phyloP scores from a whole-genome alignment of 2,888 invertebrate species.

The Drosophila paramelanica region DNA sequence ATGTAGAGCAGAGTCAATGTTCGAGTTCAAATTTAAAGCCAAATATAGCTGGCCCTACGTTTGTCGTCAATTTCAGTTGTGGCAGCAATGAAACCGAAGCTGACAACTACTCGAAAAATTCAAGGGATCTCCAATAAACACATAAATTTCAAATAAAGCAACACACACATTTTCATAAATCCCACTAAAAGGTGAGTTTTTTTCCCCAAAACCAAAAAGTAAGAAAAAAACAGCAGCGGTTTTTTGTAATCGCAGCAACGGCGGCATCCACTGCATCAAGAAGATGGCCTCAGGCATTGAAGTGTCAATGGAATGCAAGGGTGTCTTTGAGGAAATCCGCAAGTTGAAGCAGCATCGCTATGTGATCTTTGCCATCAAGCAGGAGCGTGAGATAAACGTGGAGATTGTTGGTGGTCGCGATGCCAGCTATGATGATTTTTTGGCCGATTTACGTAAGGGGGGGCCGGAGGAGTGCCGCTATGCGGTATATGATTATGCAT shows the following conservation, averaged over 20 bases:
- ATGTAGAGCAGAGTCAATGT: neutral
- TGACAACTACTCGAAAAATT: neutral
- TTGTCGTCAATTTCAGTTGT: neutral
- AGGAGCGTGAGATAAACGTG: constrained; percentile 39
- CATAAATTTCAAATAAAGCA: neutral
- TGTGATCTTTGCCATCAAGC: constrained; percentile 39
- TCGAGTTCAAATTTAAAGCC: neutral
- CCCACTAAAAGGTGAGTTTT: neutral
- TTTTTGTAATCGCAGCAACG: neutral
- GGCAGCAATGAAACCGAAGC: neutral
- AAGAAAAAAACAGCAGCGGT: too few species aligned
- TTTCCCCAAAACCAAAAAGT: too few species aligned
- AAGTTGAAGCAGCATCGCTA: constrained; percentile 54
- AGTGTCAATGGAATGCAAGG: constrained; percentile 36
- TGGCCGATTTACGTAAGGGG: constrained; percentile 31
- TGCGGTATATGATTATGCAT: constrained; percentile 57
- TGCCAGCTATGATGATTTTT: constrained; percentile 50
- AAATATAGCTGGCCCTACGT: neutral
- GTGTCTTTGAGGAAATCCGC: constrained; percentile 48
- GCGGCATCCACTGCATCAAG: neutral
- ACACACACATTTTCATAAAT: constrained; percentile 1
- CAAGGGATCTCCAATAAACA: neutral
- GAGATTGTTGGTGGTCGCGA: constrained; percentile 43
- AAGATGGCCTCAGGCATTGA: constrained; percentile 56
- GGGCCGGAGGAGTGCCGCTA: constrained; percentile 54